Conservation (phyloP, 2,797 vertebrate species). For the Enteromius afrohamiltoni region DNA sequence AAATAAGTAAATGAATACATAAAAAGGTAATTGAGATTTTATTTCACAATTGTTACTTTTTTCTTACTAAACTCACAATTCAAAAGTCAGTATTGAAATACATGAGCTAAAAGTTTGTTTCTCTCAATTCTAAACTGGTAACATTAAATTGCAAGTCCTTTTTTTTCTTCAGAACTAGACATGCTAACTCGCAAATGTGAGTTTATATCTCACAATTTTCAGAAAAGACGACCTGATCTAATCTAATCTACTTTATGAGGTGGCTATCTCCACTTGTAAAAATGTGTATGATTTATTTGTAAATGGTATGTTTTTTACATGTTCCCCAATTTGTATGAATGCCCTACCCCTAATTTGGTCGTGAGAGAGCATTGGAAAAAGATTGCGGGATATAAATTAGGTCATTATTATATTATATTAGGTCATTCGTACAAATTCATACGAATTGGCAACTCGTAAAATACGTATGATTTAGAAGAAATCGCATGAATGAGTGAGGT, state of each 20-base stretch:
- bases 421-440: too few species aligned
- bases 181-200: background rate
- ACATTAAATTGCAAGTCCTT: background rate
- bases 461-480: too few species aligned
- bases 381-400: background rate
- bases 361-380: background rate
- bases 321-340: too few species aligned
- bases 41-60: background rate
- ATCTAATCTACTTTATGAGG: too few species aligned
- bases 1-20: background rate
- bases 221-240: background rate
- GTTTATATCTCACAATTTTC: background rate
- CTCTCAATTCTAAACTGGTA: background rate
- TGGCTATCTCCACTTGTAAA: too few species aligned
- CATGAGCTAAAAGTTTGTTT: background rate
- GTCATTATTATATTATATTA: too few species aligned
- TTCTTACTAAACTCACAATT: background rate
- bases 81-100: background rate
- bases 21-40: background rate
- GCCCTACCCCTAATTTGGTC: too few species aligned
- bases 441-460: too few species aligned
- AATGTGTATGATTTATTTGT: too few species aligned
- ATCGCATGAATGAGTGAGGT: too few species aligned
- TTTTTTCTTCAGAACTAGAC: background rate
- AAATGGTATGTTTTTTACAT: too few species aligned